Evolutionary conservation across 2,113 vertebrate species (phyloP), one percentile per base, ranked within the genome.

Genomic region (Zosterops lateralis): DNA sequence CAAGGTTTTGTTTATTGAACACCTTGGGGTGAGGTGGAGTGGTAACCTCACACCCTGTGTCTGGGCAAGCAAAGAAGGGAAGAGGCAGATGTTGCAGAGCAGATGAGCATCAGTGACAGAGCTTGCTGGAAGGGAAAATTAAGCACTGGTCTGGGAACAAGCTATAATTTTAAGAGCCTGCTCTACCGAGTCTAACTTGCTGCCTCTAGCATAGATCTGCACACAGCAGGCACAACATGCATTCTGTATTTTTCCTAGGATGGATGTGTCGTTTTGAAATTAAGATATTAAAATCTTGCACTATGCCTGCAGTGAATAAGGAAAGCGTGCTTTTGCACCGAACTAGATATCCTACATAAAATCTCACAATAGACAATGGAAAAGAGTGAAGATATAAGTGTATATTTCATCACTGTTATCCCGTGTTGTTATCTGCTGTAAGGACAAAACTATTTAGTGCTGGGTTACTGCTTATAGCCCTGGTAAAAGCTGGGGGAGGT

Each of bases 111-210:
- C 87, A 53, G 40, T 24, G 17, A 50, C 77, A 84, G 77, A 67
- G 31, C 66, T 79, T 87, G 74, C 89, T 84, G 66, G 53, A 84
- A 47, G 66, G 66, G 66, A 87, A 96, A 87, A 84, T 82, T 68
- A 84, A 84, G 70, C 57, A 36, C 57, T 61, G 32, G 45, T 78
- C 71, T 91, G 82, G n/a, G 70, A 92, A 58, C 14, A 76, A 83
- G 58, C 26, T 90, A 7, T 73, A 78, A 87, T 90, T 82, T 87
- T 79, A 84, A 82, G 17, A 92, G 40, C 31, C 54, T 66, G 17
- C 57, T 89, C 77, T 76, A 67, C 58, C 0, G 0, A 57, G 48
- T 28, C 74, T 89, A 64, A 79, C 84, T 89, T 53, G 32, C 45
- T 84, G 50, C 81, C 28, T 60, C 66, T 42, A 57, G 62, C 54